Evolutionary conservation across 1,140 invertebrate genomes (phyloP).

Genomic region (Anastatus disparis): DNA sequence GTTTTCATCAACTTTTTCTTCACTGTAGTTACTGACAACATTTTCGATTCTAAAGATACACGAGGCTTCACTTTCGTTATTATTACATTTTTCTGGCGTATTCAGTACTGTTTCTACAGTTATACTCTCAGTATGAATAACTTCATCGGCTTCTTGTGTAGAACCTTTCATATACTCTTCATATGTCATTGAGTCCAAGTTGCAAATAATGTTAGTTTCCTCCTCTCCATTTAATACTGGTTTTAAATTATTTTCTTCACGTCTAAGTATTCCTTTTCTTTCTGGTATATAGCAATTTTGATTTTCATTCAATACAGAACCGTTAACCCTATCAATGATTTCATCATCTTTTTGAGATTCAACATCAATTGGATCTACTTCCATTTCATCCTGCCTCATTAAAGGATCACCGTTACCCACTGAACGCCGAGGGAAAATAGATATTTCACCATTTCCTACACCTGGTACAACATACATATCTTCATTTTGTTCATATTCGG

Average conservation of each 20-base stretch:
- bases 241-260: constrained; percentile 16
- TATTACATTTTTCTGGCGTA: constrained; percentile 13
- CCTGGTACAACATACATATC: constrained; percentile 13
- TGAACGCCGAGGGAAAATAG: neutral
- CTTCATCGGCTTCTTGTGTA: constrained; percentile 3
- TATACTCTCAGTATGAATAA: neutral
- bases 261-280: constrained; percentile 28
- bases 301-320: constrained; percentile 22
- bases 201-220: neutral
- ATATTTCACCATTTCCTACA: constrained; percentile 47
- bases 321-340: constrained; percentile 31
- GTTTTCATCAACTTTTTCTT: constrained; percentile 20
- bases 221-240: constrained; percentile 45
- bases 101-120: neutral
- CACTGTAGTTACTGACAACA: constrained; percentile 39
- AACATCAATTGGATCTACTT: constrained; percentile 34
- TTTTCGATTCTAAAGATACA: constrained; percentile 38
- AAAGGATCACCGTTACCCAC: neutral
- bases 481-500: constrained; percentile 44
- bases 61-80: neutral
- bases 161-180: constrained; percentile 54
- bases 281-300: constrained; percentile 23
- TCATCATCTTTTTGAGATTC: constrained; percentile 20
- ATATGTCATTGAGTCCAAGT: constrained; percentile 50
- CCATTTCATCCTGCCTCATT: constrained; percentile 40